Evolutionary conservation across 2,888 invertebrate genomes (phyloP).

Genomic region (Lithophane ornitopus): DNA sequence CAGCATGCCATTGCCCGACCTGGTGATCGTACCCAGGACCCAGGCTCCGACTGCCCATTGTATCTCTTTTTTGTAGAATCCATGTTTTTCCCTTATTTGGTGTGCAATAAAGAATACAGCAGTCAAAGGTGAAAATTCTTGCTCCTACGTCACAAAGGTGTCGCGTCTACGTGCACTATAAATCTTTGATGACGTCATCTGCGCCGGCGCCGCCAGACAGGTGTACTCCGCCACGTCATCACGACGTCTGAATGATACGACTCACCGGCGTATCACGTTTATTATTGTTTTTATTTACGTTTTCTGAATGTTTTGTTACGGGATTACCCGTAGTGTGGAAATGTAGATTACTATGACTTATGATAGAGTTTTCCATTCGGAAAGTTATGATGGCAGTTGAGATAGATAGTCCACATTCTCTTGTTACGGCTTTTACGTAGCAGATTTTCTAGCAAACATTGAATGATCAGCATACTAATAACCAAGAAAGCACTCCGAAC

Average conservation of each 20-base stretch:
- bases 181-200: constrained; percentile 55
- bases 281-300: constrained; percentile 56
- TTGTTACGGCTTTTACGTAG: neutral
- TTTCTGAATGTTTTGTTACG: constrained; percentile 16
- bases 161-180: constrained; percentile 45
- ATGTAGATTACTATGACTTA: neutral
- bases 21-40: too few relatives aligned
- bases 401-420: neutral
- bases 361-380: too few relatives aligned
- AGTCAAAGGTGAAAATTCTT: constrained; percentile 2
- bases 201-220: constrained; percentile 62
- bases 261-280: constrained; percentile 44
- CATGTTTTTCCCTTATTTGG: neutral
- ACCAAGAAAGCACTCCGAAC: too few relatives aligned
- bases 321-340: neutral
- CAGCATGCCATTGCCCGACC: too few relatives aligned
- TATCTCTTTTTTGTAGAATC: neutral
- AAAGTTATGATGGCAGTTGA: neutral
- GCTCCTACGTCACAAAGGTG: constrained; percentile 29
- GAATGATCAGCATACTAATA: too few relatives aligned
- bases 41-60: too few relatives aligned
- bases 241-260: constrained; percentile 47
- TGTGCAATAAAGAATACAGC: neutral
- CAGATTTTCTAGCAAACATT: too few relatives aligned
- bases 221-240: constrained; percentile 55